Conservation (phyloP, 2,113 vertebrate genomes). For the Rhombomys opimus region DNA sequence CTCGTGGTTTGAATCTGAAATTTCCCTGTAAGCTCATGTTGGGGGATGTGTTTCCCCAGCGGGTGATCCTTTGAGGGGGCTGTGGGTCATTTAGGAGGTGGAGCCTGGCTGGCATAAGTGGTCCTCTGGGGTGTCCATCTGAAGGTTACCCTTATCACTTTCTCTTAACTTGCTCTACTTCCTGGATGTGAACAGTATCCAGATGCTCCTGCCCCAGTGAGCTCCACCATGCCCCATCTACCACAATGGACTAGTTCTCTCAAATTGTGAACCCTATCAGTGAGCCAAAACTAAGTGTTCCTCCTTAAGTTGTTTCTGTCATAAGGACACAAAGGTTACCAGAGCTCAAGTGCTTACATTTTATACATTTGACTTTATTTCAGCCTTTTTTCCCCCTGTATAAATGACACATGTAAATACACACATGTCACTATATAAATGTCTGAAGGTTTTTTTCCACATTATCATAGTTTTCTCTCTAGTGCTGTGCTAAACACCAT, state of each 20-base stretch:
- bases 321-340: too few species aligned
- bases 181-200: background rate
- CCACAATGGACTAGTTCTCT: background rate
- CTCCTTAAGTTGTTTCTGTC: background rate
- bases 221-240: background rate
- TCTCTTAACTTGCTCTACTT: background rate
- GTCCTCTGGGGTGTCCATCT: too few species aligned
- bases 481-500: background rate
- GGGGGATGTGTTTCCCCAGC: background rate
- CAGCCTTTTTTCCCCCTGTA: too few species aligned
- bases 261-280: background rate
- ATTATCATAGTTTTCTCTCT: background rate
- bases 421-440: background rate
- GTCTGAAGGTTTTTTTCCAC: background rate
- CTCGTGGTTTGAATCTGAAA: background rate
- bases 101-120: background rate
- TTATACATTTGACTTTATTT: background rate
- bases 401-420: background rate
- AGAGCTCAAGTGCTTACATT: background rate
- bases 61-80: background rate
- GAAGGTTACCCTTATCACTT: background rate
- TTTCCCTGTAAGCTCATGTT: background rate
- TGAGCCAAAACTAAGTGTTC: background rate
- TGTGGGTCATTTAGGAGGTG: background rate
- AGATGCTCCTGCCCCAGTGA: background rate